Evolutionary conservation across 2,888 invertebrate species (phyloP), one percentile per base, ranked within the genome.

Genomic region (Steromphala cineraria): DNA sequence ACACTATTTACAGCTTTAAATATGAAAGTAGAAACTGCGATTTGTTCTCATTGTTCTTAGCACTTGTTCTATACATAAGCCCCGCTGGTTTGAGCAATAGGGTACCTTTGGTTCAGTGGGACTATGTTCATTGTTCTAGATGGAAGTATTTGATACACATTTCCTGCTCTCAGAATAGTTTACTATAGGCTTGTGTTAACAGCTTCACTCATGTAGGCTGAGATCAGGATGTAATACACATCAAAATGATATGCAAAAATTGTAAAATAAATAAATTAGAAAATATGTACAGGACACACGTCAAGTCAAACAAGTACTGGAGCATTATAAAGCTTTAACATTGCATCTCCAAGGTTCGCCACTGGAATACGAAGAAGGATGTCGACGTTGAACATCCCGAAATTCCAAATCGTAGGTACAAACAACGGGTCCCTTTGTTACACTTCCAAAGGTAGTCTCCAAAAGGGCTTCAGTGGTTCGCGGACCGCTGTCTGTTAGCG

Each of bases 221-320:
- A 67, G 67, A 78, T 67, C 67, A 78, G 67, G 52, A 76, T 56
- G 53, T 40, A 67, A 53, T 40, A 79, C 53, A 76, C 53, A 53
- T 53, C 36, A 78, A 36, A 74, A 71, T 79, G 79, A 79, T 79
- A 79, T 79, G 79, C 79, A 79, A 79, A 79, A 79, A 79, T 53
- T 55, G 75, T 74, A 79, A 79, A 78, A 67, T 55, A 76, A 76
- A 76, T 76, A 67, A 62, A 62, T 62, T 79, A 79, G 71, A 74
- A 74, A 79, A 71, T 74, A 75, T 74, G 56, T 74, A 79, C 71
- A 79, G 5, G 55, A 55, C 52, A 75, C 75, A 28, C 75, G 28
- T 52, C 53, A 75, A 52, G 21, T 75, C 53, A 53, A 53, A 53
- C 24, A 46, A 56, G 24, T 24, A 56, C 24, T 75, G 75, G 75